Percentiles rank a stretch among this genome's conserved stretches.
These are phyloP conservation scores for Cinclus cinclus DNA, from an alignment of 2,113 vertebrate genomes.

Conservation along the genomic window DNA sequence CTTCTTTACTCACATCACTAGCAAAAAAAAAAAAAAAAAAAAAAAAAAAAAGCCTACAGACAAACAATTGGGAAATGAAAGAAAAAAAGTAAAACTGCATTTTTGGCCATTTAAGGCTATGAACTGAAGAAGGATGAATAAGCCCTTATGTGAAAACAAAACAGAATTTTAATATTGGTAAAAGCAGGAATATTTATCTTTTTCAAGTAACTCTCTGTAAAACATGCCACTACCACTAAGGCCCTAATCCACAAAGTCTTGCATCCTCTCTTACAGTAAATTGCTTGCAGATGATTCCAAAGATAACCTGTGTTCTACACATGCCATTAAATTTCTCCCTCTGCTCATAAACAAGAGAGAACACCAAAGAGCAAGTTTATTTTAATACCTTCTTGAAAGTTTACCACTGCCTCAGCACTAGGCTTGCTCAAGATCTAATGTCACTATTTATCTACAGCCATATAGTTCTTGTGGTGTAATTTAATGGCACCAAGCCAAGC, in stretches of 20 bases:
- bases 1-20: neutral
- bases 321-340: neutral
- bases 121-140: neutral
- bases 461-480: neutral
- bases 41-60: neutral
- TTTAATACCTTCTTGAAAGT: neutral
- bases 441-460: neutral
- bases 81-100: neutral
- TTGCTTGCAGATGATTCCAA: neutral
- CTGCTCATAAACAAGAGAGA: neutral
- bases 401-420: neutral
- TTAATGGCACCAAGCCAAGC: neutral
- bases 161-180: neutral
- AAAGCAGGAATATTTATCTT: neutral
- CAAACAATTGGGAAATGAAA: neutral
- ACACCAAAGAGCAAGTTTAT: neutral
- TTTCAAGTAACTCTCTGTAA: neutral
- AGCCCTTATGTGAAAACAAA: neutral
- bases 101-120: conserved; percentile 21
- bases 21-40: neutral
- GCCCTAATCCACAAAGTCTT: neutral
- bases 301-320: neutral
- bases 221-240: neutral
- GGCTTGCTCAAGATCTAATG: neutral
- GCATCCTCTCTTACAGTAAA: neutral